Conservation (phyloP, 2,888 invertebrate species). For the Flabesymbios commensalis region DNA sequence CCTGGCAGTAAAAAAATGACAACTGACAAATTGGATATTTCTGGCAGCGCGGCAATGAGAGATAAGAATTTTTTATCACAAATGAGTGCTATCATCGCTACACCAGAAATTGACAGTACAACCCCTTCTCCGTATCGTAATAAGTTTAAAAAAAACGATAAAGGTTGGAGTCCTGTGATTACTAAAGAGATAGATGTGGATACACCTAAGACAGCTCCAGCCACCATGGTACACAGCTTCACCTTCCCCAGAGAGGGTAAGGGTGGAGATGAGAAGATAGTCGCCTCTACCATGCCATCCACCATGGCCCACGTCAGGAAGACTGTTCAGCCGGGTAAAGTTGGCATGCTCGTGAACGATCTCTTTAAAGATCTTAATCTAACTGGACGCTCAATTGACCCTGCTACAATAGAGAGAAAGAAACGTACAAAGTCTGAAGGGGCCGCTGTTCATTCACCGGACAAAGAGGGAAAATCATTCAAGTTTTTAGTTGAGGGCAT, state of each 20-base stretch:
- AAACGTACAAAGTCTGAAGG: not conserved
- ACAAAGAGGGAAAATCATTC: constrained; percentile 15
- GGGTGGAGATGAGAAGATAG: not conserved
- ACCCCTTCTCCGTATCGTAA: too few relatives aligned
- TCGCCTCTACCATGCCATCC: not conserved
- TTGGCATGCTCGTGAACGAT: not conserved
- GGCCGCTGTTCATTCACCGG: not conserved
- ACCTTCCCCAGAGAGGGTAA: not conserved
- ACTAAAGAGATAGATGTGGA: too few relatives aligned
- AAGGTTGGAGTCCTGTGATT: too few relatives aligned
- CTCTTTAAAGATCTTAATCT: not conserved
- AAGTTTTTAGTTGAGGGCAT: constrained; percentile 37
- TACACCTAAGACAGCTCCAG: too few relatives aligned
- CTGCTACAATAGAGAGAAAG: not conserved
- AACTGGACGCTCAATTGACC: not conserved
- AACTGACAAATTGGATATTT: too few relatives aligned
- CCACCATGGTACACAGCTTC: too few relatives aligned
- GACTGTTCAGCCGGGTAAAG: not conserved
- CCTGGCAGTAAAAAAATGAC: too few relatives aligned
- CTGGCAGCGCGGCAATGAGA: too few relatives aligned
- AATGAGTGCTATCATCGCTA: too few relatives aligned
- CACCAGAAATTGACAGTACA: too few relatives aligned
- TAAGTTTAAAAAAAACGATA: too few relatives aligned
- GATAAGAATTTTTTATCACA: too few relatives aligned
- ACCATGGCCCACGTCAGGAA: not conserved